A percentile compares a stretch with the other conserved stretches of the same genome.
phyloP scores from a whole-genome alignment of 2,888 invertebrate species.

The Isotomurus palustris region DNA sequence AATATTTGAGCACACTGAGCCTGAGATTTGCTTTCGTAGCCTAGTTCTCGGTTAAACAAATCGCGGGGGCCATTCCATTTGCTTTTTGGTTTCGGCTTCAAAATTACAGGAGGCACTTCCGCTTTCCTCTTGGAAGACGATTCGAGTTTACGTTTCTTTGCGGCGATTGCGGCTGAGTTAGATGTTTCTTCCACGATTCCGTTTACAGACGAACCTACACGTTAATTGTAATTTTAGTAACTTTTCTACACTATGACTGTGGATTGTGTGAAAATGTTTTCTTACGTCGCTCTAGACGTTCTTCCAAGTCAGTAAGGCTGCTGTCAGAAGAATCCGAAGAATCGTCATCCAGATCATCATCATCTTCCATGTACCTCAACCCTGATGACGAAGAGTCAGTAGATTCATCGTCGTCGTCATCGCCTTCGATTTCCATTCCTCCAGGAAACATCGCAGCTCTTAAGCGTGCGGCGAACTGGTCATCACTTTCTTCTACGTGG shows the following conservation, averaged over 20 bases:
- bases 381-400: conserved; percentile 18
- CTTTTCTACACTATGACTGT: too few species aligned
- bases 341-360: conserved; percentile 21
- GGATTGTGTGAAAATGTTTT: too few species aligned
- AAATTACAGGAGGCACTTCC: conserved; percentile 34
- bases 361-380: conserved; percentile 25
- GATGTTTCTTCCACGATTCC: neutral
- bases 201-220: neutral
- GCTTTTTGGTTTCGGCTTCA: conserved; percentile 62
- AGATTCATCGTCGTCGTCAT: conserved; percentile 9
- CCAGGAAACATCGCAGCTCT: conserved; percentile 6
- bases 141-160: conserved; percentile 25
- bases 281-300: too few species aligned
- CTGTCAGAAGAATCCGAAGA: conserved; percentile 36
- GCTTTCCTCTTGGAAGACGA: conserved; percentile 22
- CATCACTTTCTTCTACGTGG: neutral
- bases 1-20: conserved; percentile 55
- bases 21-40: conserved; percentile 51
- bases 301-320: conserved; percentile 40
- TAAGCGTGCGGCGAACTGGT: neutral
- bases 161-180: conserved; percentile 9
- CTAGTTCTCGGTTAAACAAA: conserved; percentile 39
- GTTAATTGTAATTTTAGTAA: too few species aligned
- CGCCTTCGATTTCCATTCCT: conserved; percentile 1
- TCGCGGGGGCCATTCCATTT: conserved; percentile 55